A percentile compares a stretch with the other conserved stretches of the same genome.
phyloP scores from a whole-genome alignment of 23 tunicate genomes.

The Halocynthia roretzi region DNA sequence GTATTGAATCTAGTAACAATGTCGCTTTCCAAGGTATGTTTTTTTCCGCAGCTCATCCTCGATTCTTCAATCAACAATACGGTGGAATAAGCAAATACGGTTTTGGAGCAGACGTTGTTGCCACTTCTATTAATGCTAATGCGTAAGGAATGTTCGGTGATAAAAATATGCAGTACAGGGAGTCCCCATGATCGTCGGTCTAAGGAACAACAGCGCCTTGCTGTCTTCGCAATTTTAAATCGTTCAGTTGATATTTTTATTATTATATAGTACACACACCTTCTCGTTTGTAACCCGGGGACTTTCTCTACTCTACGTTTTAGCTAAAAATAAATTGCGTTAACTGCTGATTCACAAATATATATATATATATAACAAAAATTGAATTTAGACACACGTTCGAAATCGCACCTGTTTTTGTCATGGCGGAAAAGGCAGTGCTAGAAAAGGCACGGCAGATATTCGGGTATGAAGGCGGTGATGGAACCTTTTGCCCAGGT shows the following conservation, averaged over 20 bases:
- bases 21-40: background rate
- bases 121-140: constrained; percentile 18
- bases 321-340: too few relatives aligned
- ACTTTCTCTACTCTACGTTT: too few relatives aligned
- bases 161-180: too few relatives aligned
- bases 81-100: constrained; percentile 28
- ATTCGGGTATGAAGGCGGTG: constrained; percentile 7
- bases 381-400: constrained; percentile 1
- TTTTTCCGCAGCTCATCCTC: constrained; percentile 9
- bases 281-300: background rate
- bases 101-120: constrained; percentile 12
- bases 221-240: too few relatives aligned
- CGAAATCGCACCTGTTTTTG: constrained; percentile 18
- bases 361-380: background rate
- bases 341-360: background rate
- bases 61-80: constrained; percentile 28
- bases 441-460: constrained; percentile 9
- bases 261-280: background rate
- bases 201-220: too few relatives aligned
- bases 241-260: background rate
- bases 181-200: too few relatives aligned
- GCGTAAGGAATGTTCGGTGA: constrained; percentile 6
- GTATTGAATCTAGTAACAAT: background rate
- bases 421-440: constrained; percentile 18
- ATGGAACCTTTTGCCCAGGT: constrained; percentile 30